Evolutionary conservation across 2,888 invertebrate species (phyloP).

Genomic region (Acanthacorydalis orientalis): DNA sequence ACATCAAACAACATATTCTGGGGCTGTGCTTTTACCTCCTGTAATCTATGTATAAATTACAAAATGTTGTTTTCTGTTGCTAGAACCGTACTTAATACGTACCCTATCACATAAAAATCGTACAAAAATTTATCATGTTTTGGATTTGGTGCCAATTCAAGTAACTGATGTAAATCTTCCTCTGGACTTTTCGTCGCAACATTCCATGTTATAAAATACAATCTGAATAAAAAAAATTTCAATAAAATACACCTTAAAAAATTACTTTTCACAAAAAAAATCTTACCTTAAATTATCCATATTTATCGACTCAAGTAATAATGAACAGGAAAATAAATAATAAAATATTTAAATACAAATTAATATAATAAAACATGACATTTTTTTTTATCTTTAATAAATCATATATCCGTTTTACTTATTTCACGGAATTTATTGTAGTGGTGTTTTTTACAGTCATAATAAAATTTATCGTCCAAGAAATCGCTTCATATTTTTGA

Average conservation of each 20-base stretch:
- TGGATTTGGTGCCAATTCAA: constrained; percentile 45
- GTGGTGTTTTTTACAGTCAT: no score
- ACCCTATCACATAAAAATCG: constrained; percentile 77
- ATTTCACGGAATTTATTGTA: no score
- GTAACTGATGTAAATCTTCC: constrained; percentile 47
- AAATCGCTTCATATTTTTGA: no score
- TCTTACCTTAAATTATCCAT: not conserved
- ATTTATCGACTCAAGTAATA: not conserved
- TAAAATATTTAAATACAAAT: no score
- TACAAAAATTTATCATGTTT: constrained; percentile 47
- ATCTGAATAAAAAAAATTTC: constrained; percentile 28
- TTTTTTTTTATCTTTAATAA: no score
- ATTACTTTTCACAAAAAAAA: not conserved
- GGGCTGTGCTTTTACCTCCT: constrained; percentile 80
- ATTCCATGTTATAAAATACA: constrained; percentile 81
- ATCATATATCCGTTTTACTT: no score
- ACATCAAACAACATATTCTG: constrained; percentile 69
- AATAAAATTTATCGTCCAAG: no score
- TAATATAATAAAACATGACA: no score
- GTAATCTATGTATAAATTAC: constrained; percentile 36
- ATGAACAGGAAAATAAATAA: no score
- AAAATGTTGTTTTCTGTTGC: not conserved
- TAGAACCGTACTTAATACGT: constrained; percentile 15
- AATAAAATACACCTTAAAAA: not conserved
- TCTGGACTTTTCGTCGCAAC: constrained; percentile 69